Base-by-base conservation (phyloP, 2,888 invertebrate genomes). In the Ceratothoa steindachneri region DNA sequence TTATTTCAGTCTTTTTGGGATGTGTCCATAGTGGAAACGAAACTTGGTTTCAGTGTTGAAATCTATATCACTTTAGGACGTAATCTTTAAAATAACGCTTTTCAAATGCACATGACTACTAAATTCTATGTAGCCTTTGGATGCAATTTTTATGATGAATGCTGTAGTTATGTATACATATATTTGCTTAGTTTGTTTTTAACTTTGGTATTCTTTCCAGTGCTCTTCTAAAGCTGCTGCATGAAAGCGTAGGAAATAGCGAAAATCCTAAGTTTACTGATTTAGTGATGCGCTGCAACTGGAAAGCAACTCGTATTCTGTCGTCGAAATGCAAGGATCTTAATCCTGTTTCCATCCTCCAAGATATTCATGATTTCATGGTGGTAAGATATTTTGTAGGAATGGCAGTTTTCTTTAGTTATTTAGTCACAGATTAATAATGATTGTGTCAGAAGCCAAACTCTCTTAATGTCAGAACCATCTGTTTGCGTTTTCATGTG, bases 241-340 rank as follows among this genome's bases (percentile, higher is more conserved):
- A 94, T 83, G 94, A 95, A 77, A 91, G 90, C 29, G 91, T 95
- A 69, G 88, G 87, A 5, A 90, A 93, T 28, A 77, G 77, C 3
- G 69, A 74, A n/a, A 72, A 76, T n/a, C 74, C 75, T 41, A 81
- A 81, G 81, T 91, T 91, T 83, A 90, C 91, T 67, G 93, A 94
- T 83, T 85, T 94, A 64, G 89, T 93, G 0, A 92, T 94, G 89
- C 94, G 96, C 86, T 97, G 97, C 84, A 89, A 96, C 83, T 97
- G 97, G 97, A 93, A 95, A 83, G 91, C 94, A 74, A 90, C 95
- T 19, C 93, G 95, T 85, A 89, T 92, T 85, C 89, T 97, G 82
- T 89, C 93, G 0, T 89, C 90, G 68, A 93, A 94, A 89, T 82
- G 84, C 71, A 82, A 84, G 67, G 84, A 85, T 30, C 82, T 87